These are phyloP conservation scores for Ostrea edulis DNA, from an alignment of 1,140 invertebrate genomes.

Conservation along the genomic window DNA sequence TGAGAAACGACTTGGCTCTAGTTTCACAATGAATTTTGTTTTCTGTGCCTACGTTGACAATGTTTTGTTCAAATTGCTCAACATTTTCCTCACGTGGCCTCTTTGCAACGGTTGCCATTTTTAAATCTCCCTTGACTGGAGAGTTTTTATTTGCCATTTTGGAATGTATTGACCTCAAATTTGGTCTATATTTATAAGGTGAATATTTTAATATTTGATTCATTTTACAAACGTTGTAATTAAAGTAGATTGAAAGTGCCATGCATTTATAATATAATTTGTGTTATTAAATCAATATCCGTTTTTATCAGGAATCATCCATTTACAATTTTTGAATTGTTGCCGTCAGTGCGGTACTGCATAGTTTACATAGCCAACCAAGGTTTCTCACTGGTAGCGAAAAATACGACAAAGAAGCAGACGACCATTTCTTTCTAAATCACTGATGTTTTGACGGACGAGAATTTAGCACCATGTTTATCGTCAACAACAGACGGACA, in stretches of 20 bases:
- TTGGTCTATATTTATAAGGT: not conserved
- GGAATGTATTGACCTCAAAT: not conserved
- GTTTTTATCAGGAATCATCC: conserved; percentile 10
- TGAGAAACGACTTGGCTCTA: conserved; percentile 1
- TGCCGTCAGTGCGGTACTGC: conserved; percentile 21
- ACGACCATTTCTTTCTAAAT: conserved; percentile 22
- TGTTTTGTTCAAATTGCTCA: not conserved
- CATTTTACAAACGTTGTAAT: not conserved
- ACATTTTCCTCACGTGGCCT: conserved; percentile 17
- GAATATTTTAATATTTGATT: not conserved
- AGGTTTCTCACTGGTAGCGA: not conserved
- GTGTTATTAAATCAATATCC: not conserved
- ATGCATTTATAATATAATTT: not conserved
- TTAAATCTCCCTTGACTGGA: conserved; percentile 10
- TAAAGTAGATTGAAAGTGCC: not conserved
- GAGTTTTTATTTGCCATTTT: not conserved
- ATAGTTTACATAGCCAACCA: conserved; percentile 47
- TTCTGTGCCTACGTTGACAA: not conserved
- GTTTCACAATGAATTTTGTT: not conserved
- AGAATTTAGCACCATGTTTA: not conserved
- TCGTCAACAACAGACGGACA: conserved; percentile 38
- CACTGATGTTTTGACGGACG: not conserved
- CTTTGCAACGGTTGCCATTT: conserved; percentile 20
- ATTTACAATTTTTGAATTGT: not conserved
- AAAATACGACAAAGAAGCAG: conserved; percentile 7